phyloP scores from a whole-genome alignment of 2,113 vertebrate species.

The Leiothrix lutea region DNA sequence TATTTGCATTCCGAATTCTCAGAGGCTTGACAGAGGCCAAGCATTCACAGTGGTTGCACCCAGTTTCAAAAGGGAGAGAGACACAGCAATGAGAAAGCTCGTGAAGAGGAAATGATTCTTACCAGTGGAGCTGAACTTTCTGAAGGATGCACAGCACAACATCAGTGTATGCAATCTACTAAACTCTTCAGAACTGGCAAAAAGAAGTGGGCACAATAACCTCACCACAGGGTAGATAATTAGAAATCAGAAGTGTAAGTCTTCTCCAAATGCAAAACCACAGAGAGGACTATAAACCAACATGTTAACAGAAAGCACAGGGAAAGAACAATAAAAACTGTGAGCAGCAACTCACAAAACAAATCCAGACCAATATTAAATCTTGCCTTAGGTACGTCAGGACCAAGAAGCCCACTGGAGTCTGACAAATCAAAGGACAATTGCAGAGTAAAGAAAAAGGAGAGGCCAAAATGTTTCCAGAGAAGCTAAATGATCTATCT shows the following conservation, averaged over 20 bases:
- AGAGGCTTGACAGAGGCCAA: background rate
- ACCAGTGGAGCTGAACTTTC: background rate
- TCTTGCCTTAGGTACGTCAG: background rate
- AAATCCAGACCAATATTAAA: background rate
- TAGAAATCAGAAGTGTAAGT: background rate
- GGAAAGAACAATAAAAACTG: background rate
- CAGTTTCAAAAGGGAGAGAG: background rate
- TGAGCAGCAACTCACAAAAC: background rate
- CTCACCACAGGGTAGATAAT: background rate
- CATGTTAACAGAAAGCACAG: background rate
- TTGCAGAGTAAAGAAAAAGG: background rate
- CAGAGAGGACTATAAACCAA: background rate
- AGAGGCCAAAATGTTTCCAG: background rate
- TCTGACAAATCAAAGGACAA: background rate
- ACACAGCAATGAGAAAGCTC: background rate
- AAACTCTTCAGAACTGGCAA: background rate
- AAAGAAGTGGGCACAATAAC: background rate
- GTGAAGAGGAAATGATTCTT: background rate
- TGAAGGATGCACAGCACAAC: background rate
- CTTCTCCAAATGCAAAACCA: background rate
- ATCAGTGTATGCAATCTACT: background rate
- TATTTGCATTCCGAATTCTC: background rate
- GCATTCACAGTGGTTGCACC: background rate
- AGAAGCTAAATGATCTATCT: background rate
- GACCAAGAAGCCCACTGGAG: background rate